Evolutionary conservation across 1,140 invertebrate species (phyloP), one percentile per base, ranked within the genome.

Genomic region (Myzus persicae): DNA sequence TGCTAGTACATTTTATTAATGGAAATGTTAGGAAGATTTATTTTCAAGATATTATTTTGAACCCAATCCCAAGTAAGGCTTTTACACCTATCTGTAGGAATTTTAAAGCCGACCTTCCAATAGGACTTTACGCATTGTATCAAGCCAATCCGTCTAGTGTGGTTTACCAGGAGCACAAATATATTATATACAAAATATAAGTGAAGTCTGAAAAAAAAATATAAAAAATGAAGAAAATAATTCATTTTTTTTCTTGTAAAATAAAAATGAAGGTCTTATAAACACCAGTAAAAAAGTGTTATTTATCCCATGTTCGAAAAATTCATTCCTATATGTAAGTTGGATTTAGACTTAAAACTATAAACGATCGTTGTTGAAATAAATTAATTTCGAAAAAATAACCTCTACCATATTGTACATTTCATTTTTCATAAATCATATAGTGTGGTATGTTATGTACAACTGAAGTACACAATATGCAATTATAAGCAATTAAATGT

Each of bases 31-130:
- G n/a, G 48, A 89, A 89, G 87, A 89, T 89, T 51, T 51, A 89
- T 89, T 89, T 89, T 24, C 46, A 24, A 51, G 20, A 48, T 51
- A 89, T 89, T 89, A 26, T 89, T 89, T 89, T 44, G 8, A 51
- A 51, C 18, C 46, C 44, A 89, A 48, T 89, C n/a, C 36, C 44
- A 9, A 89, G 36, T 36, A 42, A 48, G 24, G 87, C 44, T 89
- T 89, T 89, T 51, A 89, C 46, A 51, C 46, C 44, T 48, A 42
- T 36, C 24, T 89, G 46, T 51, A 51, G 46, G 36, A 48, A 89
- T 89, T 89, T 89, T 20, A 89, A 44, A 48, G n/a, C 44, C 44
- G 1, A 38, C 6, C 22, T 22, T 51, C 11, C 46, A 51, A 51
- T 89, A 89, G 24, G 26, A 38, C 31, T 51, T 89, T 51, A 38